Percentiles rank a stretch among this genome's conserved stretches.
Conservation (phyloP, 2,888 invertebrate species). For the Uropetala carovei region DNA sequence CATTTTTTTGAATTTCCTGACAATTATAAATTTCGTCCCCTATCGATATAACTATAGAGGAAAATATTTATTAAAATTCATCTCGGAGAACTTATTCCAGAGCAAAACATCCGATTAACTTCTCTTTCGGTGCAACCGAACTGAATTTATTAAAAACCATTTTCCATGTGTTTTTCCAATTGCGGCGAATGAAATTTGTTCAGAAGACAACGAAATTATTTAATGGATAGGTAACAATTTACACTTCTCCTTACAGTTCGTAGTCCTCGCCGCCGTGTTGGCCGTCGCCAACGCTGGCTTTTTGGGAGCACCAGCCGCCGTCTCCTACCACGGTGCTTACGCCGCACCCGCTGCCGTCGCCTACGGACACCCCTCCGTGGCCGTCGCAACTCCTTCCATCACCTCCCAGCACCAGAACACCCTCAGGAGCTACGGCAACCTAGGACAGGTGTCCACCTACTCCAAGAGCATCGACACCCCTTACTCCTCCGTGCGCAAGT, state of each 20-base stretch:
- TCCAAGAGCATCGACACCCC: conserved; percentile 74
- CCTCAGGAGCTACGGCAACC: conserved; percentile 70
- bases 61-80: no score
- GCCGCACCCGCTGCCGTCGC: conserved; percentile 37
- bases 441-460: conserved; percentile 76
- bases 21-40: no score
- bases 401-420: conserved; percentile 79
- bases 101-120: no score
- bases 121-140: no score
- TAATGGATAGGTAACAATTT: no score
- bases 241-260: conserved; percentile 67
- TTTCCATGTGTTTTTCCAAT: no score
- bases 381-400: conserved; percentile 73
- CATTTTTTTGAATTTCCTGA: no score
- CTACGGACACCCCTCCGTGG: conserved; percentile 51
- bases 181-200: no score
- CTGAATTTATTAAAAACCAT: no score
- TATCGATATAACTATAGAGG: no score
- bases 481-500: conserved; percentile 69
- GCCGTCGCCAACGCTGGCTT: conserved; percentile 71
- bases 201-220: no score
- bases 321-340: conserved; percentile 48
- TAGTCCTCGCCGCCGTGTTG: conserved; percentile 70
- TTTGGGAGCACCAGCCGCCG: conserved; percentile 69
- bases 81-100: no score